phyloP scores from a whole-genome alignment of 2,113 vertebrate genomes.

The Mesoclemmys tuberculata region DNA sequence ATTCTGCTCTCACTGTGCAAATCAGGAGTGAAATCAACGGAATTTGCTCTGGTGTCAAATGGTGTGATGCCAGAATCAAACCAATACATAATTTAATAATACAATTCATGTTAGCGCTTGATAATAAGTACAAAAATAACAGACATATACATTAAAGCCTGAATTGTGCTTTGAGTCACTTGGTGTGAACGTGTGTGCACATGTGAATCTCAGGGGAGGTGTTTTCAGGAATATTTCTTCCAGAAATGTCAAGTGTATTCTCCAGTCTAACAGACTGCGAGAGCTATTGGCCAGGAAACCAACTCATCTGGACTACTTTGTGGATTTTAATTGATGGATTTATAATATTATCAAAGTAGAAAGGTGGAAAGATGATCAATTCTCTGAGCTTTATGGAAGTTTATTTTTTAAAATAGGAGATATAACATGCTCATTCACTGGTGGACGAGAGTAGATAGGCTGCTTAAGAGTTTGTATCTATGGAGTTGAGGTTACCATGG shows the following conservation, averaged over 20 bases:
- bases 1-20: conserved; percentile 1
- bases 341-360: not conserved
- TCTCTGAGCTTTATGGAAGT: not conserved
- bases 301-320: not conserved
- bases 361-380: not conserved
- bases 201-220: not conserved
- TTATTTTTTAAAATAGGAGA: not conserved
- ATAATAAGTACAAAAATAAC: not conserved
- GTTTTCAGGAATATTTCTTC: not conserved
- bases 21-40: not conserved
- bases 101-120: not conserved
- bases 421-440: not conserved
- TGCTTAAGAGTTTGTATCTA: not conserved
- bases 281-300: not conserved
- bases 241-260: not conserved
- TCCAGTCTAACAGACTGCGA: not conserved
- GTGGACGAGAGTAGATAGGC: not conserved
- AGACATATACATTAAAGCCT: not conserved
- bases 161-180: not conserved
- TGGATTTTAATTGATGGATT: not conserved
- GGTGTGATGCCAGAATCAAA: fast-evolving
- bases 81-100: not conserved
- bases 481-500: not conserved
- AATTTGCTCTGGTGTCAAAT: not conserved
- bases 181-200: not conserved